Base-by-base conservation (phyloP, 1,140 invertebrate genomes). In the Tetramorium alpestre region DNA sequence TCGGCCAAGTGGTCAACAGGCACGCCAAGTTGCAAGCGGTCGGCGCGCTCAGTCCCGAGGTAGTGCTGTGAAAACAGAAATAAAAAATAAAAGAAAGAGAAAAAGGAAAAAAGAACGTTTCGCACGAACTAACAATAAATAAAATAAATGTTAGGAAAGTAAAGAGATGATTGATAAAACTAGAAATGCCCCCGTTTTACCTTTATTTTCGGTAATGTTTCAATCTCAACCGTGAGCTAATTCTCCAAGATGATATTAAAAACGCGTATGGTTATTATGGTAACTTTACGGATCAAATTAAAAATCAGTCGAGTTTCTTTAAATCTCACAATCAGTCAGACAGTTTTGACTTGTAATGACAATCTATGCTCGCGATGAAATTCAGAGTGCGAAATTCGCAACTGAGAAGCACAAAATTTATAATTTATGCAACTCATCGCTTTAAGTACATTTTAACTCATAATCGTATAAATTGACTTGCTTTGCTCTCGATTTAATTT, bases 1-100 rank as follows among this genome's bases (percentile, higher is more conserved):
- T 96, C 28, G 95, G 95, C 88, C 96, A 96, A 64, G 95, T 95
- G 0, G 94, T 96, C 11, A 93, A 94, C 4, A 94, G 94, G 28
- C 96, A 96, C 87, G 95, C 96, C 3, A 94, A 93, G 3, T 88
- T 96, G 22, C 96, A 96, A 62, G 93, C 94, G 2, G 93, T 96
- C 3, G 94, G 95, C 1, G 93, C 94, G n/a, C 70, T 91, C 4
- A 75, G 0, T 62, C 25, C 56, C 41, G 41, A 72, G 72, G 11
- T 86, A 89, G 28, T 47, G 58, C 0, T 7, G 22, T 33, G 33
- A 33, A 33, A 33, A 33, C 33, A 33, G 33, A 33, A 33, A 33
- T 4, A 2, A 33, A 3, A 33, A 33, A 33, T 33, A 4, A 33
- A 4, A 1, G 10, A 44, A 72, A 38, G 6, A 16, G n/a, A 33